These are phyloP conservation scores for Catagonus wagneri DNA, from an alignment of 2,113 vertebrate genomes.

Conservation along the genomic window DNA sequence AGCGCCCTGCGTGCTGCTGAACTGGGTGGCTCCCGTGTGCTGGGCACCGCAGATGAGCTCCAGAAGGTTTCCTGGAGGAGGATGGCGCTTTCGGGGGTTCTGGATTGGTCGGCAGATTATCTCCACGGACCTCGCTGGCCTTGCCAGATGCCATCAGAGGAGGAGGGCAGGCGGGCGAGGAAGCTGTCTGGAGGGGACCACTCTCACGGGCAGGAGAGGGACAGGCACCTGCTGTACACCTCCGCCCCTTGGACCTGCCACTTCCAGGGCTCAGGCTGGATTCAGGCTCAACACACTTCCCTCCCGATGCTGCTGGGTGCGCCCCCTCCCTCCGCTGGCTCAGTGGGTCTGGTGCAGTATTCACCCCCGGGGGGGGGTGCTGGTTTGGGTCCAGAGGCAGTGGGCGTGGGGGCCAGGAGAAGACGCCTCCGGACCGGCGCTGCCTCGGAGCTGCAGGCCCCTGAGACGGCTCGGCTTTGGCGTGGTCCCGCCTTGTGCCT, in stretches of 20 bases:
- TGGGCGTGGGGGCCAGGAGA: background rate
- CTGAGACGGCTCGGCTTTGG: fast-evolving
- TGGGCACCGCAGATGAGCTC: fast-evolving
- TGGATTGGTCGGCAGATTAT: background rate
- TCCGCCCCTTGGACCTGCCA: no score
- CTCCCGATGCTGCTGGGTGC: no score
- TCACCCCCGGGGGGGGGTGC: background rate
- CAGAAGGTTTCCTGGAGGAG: background rate
- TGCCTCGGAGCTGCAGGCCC: fast-evolving
- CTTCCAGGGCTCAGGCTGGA: background rate
- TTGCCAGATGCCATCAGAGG: fast-evolving
- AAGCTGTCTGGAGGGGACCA: fast-evolving
- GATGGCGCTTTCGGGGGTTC: fast-evolving
- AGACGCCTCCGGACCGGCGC: fast-evolving
- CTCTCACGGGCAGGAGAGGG: fast-evolving
- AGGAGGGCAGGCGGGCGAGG: background rate
- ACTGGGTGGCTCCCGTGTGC: no score
- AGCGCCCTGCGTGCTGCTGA: background rate
- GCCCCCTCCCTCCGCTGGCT: background rate
- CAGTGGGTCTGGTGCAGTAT: background rate
- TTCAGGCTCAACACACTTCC: background rate
- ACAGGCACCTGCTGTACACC: no score
- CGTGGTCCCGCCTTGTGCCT: background rate
- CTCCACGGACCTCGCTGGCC: fast-evolving
- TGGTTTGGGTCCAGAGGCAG: background rate